Percentiles rank a stretch among this genome's conserved stretches.
Evolutionary conservation across 2,888 invertebrate genomes (phyloP).

Genomic region (Mechanitis mazaeus): DNA sequence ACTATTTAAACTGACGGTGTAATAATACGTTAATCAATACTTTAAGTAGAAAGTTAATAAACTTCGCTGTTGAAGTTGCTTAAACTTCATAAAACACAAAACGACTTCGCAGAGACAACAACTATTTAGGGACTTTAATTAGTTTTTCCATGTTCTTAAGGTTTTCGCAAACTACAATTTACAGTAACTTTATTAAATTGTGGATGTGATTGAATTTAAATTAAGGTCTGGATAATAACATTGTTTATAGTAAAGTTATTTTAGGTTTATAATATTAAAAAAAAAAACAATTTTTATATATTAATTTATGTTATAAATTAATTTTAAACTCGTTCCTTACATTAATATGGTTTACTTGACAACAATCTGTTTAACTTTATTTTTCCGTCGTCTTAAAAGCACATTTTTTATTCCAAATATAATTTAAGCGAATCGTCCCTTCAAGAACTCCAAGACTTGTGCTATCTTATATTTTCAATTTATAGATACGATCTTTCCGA

Average conservation of each 20-base stretch:
- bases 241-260: too few species aligned
- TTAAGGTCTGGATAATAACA: too few species aligned
- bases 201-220: not conserved
- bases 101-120: slow-evolving; percentile 3
- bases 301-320: too few species aligned
- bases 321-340: too few species aligned
- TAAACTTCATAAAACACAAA: not conserved
- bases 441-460: not conserved
- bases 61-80: not conserved
- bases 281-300: too few species aligned
- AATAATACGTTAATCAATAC: too few species aligned
- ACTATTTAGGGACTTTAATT: slow-evolving; percentile 3
- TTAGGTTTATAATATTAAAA: too few species aligned
- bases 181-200: not conserved
- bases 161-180: not conserved
- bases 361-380: too few species aligned
- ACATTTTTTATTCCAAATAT: not conserved
- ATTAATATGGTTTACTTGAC: too few species aligned
- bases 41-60: not conserved
- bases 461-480: slow-evolving; percentile 13
- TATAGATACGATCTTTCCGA: slow-evolving; percentile 14
- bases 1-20: too few species aligned
- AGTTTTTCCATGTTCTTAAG: slow-evolving; percentile 6
- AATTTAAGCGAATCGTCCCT: not conserved
- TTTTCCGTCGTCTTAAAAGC: not conserved